Evolutionary conservation across 2,888 invertebrate species (phyloP), one percentile per base, ranked within the genome.

Genomic region (Tipula lateralis): DNA sequence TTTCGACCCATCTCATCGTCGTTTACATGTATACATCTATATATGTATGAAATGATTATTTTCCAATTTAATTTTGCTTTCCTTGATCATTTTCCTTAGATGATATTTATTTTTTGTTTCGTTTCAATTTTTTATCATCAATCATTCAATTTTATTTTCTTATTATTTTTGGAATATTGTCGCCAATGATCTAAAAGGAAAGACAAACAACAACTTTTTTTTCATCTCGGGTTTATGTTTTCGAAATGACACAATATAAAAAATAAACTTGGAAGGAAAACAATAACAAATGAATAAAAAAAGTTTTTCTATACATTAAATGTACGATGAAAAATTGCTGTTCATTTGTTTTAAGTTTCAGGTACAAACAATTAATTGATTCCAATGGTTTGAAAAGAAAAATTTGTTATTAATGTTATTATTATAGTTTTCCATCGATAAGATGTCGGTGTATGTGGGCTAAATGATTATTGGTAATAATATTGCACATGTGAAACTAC

Each of bases 51-150:
- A 66, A 66, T 66, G 66, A 66, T 66, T 66, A 66, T 24, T 66
- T 66, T 66, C 66, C 24, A 66, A 66, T 66, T 66, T 66, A 66
- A 66, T 66, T 66, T 66, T 66, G 66, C 66, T 66, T 66, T 66
- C 66, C 66, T 66, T 66, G 66, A 66, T 66, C 66, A 66, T 19
- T 66, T 66, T 66, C 66, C 24, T 66, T 66, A 19, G 24, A 66
- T 24, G 24, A 44, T 16, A 5, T 44, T 4, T 39, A 13, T 39
- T 44, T 66, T 66, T 19, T 66, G 24, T 66, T 66, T 24, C 24
- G 24, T 9, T 66, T 66, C 66, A 66, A 66, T 24, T 66, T 66
- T 66, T 66, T 24, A 66, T 66, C 66, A 66, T 66, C 66, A 66
- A 66, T 66, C 66, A 66, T 66, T 66, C 12, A 24, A 24, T 66